Base-by-base conservation (phyloP, 2,888 invertebrate genomes). In the Athalia cordata region DNA sequence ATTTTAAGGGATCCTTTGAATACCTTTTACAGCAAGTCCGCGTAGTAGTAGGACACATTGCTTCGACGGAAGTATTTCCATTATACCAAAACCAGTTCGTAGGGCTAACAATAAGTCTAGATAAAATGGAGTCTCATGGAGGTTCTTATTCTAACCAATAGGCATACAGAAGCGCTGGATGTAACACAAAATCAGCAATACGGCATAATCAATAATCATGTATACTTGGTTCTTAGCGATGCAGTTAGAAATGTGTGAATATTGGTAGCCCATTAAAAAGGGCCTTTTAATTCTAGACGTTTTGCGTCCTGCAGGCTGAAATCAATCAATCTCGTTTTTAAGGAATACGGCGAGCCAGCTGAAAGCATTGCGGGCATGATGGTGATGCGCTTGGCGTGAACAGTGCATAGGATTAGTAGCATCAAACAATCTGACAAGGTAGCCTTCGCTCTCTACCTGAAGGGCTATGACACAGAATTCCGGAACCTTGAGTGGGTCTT, bases 341-440 rank as follows among this genome's bases (percentile, higher is more conserved):
- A 75, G 76, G 67, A 57, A 80, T 80, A 4, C 79, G 80, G 75
- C 80, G 77, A 13, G 80, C 80, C 65, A 79, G 45, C 8, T 65
- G 61, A 4, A 80, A 55, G 49, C 79, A 79, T 9, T 74, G 29
- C 77, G 5, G 78, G 78, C 78, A 77, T 78, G n/a, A 80, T 80
- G 3, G 78, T 80, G n/a, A 81, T 78, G 5, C 79, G 59, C 29
- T 55, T 78, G 4, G 81, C 77, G 29, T 79, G 80, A 15, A 80
- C 78, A 7, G 79, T 66, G 57, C 77, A 79, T 2, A 79, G 29
- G 47, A 59, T 80, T 80, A 4, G 79, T 95, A 85, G 94, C 94
- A 85, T 95, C 94, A 87, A 94, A 95, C 5, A 95, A 89, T 6
- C 94, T 94, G n/a, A 94, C 94, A 57, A 95, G 86, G 85, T 94